These are phyloP conservation scores for Scelioninae gen. 1 DNA, from an alignment of 2,888 invertebrate species.

Conservation along the genomic window DNA sequence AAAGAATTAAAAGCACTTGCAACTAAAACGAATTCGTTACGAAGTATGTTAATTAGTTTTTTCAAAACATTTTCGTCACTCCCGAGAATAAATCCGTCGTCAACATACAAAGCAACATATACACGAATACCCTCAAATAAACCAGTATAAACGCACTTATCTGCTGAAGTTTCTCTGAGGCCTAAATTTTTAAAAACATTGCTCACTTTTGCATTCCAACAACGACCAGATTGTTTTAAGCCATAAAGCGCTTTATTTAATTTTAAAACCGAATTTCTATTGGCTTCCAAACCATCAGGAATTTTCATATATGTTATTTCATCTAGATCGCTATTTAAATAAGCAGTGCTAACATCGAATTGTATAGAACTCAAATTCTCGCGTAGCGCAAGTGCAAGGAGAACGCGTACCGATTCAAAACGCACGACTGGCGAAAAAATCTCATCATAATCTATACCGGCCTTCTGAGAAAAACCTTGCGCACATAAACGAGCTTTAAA, in stretches of 20 bases:
- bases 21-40: slow-evolving; percentile 30
- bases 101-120: slow-evolving; percentile 54
- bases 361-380: slow-evolving; percentile 32
- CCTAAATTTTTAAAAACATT: slow-evolving; percentile 6
- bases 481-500: slow-evolving; percentile 57
- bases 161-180: slow-evolving; percentile 43
- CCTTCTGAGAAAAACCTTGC: slow-evolving; percentile 51
- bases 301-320: slow-evolving; percentile 57
- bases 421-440: slow-evolving; percentile 55
- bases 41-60: not conserved
- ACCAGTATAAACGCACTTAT: slow-evolving; percentile 48
- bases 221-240: slow-evolving; percentile 60
- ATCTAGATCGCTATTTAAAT: slow-evolving; percentile 26
- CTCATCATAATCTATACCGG: slow-evolving; percentile 32
- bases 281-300: slow-evolving; percentile 43
- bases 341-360: slow-evolving; percentile 34
- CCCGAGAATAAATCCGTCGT: slow-evolving; percentile 46
- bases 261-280: slow-evolving; percentile 28
- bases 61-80: slow-evolving; percentile 7
- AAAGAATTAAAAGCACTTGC: slow-evolving; percentile 24
- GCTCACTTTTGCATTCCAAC: slow-evolving; percentile 40
- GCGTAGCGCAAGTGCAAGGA: slow-evolving; percentile 34
- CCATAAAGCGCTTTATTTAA: slow-evolving; percentile 61
- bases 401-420: slow-evolving; percentile 42
- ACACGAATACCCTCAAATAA: slow-evolving; percentile 9